Evolutionary conservation across 2,888 invertebrate species (phyloP), one percentile per base, ranked within the genome.

Genomic region (Bombylius discolor): DNA sequence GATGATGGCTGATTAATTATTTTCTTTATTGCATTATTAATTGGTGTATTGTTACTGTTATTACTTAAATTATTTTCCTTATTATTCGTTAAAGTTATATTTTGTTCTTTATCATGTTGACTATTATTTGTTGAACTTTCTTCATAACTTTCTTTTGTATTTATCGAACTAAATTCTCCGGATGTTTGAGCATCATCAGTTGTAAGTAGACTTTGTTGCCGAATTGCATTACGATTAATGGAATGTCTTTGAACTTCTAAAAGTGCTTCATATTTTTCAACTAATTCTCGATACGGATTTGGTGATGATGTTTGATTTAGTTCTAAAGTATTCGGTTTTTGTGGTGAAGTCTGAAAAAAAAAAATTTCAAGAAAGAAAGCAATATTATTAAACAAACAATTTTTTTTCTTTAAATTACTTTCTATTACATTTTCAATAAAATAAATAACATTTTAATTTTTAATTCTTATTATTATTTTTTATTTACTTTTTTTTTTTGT

Each of bases 251-350:
- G 87, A 47, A 88, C 85, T 68, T 87, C 85, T 39, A 89, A 74
- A 53, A 90, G 76, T 36, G 89, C 89, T 72, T 90, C 89, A 70
- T 89, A 91, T 70, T 90, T 90, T 70, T 89, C 87, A 53, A 89
- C 88, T 63, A 91, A 76, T 56, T 84, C 86, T 67, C 86, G 80
- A 73, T 89, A 90, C 0, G 87, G 84, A 70, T 87, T 87, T 13
- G 69, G 66, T 59, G 68, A 71, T 53, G 62, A 65, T 31, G 66
- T 78, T 59, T 77, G 75, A 54, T 62, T 66, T 39, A 67, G 52
- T 49, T 70, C 68, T 59, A 70, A 59, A 33, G 66, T 63, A 47
- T 68, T 67, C 31, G 64, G 64, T 55, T 64, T 65, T 56, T 23
- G 23, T 23, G 64, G 56, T 56, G 61, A 58, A 60, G 66, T 64